Evolutionary conservation across 2,797 vertebrate genomes (phyloP).

Genomic region (Acrocephalus scirpaceus): DNA sequence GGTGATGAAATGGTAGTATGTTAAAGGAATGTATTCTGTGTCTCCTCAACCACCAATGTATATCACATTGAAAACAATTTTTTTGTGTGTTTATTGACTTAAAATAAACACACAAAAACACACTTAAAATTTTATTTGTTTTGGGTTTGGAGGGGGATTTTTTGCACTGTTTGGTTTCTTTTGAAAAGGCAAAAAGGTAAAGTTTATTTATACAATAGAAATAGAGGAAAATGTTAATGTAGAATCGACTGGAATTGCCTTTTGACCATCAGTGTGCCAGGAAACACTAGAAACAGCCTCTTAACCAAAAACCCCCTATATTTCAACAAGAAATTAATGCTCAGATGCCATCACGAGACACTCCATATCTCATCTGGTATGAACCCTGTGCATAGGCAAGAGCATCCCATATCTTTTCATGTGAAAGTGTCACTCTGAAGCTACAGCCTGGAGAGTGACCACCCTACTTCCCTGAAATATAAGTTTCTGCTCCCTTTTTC

Average conservation of each 20-base stretch:
- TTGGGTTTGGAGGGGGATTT: neutral
- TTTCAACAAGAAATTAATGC: neutral
- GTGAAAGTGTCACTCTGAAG: neutral
- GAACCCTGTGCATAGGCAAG: neutral
- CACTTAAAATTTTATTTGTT: neutral
- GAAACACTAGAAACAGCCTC: neutral
- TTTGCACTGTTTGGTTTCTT: neutral
- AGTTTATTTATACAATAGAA: neutral
- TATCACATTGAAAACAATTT: neutral
- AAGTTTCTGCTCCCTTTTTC: neutral
- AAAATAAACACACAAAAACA: no score
- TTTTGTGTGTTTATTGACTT: neutral
- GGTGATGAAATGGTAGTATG: neutral
- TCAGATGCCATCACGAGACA: neutral
- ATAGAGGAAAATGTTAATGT: neutral
- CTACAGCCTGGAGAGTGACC: neutral
- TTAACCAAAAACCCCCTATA: accelerated
- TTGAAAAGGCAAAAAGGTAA: neutral
- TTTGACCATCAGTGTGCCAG: neutral
- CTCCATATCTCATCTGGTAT: neutral
- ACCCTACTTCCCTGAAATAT: neutral
- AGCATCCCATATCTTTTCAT: neutral
- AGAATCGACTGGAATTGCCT: neutral
- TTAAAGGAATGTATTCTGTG: neutral
- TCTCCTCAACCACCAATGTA: neutral